Percentiles rank a stretch among this genome's conserved stretches.
Conservation (phyloP, 2,113 vertebrate genomes). For the Gadus macrocephalus region DNA sequence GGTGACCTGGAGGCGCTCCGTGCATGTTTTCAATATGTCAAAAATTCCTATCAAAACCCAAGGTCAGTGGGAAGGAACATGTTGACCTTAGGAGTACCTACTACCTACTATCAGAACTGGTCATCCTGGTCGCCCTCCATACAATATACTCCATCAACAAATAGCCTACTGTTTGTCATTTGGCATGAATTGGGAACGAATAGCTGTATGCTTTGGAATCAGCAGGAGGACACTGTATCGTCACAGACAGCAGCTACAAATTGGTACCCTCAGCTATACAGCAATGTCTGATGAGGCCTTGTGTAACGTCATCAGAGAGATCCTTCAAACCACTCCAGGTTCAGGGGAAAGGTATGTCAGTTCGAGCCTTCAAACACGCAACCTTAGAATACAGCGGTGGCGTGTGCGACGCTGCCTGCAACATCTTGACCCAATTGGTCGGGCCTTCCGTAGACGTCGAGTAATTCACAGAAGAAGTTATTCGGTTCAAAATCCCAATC, state of each 20-base stretch:
- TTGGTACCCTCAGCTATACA: not conserved
- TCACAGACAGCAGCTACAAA: conserved; percentile 1
- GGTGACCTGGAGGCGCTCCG: not conserved
- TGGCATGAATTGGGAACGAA: not conserved
- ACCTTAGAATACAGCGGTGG: not conserved
- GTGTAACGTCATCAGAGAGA: not conserved
- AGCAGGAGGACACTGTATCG: not conserved
- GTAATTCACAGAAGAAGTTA: not conserved
- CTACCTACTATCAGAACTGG: conserved; percentile 2
- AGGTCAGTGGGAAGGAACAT: not conserved
- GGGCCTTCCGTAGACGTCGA: not conserved
- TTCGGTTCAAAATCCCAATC: not conserved
- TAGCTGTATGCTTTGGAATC: conserved; percentile 6
- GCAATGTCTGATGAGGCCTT: not conserved
- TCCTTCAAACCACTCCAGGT: not conserved
- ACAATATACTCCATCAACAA: not conserved
- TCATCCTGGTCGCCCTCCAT: conserved; percentile 2
- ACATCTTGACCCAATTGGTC: conserved; percentile 3
- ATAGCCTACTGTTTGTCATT: not conserved
- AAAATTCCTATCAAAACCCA: not conserved
- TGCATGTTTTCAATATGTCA: conserved; percentile 1
- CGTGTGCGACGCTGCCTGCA: not conserved
- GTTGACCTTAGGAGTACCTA: conserved; percentile 3
- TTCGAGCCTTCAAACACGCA: not conserved
- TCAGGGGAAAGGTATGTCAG: not conserved